These are phyloP conservation scores for Limnephilus marmoratus DNA, from an alignment of 2,888 invertebrate genomes.

Conservation along the genomic window DNA sequence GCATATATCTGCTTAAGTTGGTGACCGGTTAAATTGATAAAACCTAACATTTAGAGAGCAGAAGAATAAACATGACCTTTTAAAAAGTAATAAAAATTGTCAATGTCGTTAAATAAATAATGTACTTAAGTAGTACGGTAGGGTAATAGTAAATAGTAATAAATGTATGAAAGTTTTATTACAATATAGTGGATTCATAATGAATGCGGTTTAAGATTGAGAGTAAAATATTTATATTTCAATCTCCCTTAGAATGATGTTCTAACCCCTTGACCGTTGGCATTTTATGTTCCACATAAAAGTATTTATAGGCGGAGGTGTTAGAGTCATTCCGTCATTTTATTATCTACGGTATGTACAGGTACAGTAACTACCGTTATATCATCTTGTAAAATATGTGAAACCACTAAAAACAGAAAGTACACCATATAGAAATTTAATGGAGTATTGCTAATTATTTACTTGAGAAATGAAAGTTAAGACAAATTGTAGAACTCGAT, in stretches of 20 bases:
- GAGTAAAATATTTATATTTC: slow-evolving; percentile 2
- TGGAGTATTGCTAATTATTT: background rate
- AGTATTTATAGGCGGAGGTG: background rate
- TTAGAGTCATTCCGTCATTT: background rate
- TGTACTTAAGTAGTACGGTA: too few relatives aligned
- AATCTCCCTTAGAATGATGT: background rate
- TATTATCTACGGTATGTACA: background rate
- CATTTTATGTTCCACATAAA: background rate
- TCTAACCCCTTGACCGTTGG: background rate
- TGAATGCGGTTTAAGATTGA: background rate
- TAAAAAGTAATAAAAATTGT: too few relatives aligned
- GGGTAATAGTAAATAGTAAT: background rate
- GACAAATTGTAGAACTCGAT: too few relatives aligned
- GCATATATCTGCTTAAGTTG: too few relatives aligned
- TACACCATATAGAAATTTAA: background rate
- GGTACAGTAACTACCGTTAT: background rate
- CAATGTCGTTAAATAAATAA: too few relatives aligned
- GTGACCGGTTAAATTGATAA: background rate
- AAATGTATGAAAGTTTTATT: background rate
- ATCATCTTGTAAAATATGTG: background rate
- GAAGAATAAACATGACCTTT: background rate
- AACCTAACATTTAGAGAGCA: background rate
- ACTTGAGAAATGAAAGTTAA: background rate
- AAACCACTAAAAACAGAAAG: background rate
- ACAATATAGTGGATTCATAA: background rate